Percentiles rank a stretch among this genome's conserved stretches.
phyloP scores from a whole-genome alignment of 2,888 invertebrate species.

The Habrosyne pyritoides region DNA sequence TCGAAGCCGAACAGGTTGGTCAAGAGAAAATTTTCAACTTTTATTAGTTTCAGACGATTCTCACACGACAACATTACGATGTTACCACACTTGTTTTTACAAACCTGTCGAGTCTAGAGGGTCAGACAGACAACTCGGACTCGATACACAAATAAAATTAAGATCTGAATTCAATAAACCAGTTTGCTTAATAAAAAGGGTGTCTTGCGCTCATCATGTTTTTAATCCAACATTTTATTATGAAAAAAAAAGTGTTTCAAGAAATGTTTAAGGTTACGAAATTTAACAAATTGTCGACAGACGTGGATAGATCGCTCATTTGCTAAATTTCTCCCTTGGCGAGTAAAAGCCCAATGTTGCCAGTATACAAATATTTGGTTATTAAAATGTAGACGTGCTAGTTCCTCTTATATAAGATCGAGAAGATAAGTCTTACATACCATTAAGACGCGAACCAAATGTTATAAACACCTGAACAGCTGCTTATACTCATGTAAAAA shows the following conservation, averaged over 20 bases:
- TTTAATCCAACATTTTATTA: not conserved
- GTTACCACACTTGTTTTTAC: slow-evolving; percentile 32
- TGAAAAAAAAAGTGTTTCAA: not conserved
- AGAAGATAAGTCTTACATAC: not conserved
- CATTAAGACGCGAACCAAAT: slow-evolving; percentile 37
- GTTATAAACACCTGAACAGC: slow-evolving; percentile 56
- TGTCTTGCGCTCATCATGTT: not conserved
- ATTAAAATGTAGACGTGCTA: too few relatives aligned
- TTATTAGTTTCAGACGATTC: slow-evolving; percentile 42
- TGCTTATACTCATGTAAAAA: slow-evolving; percentile 81
- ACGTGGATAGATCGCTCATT: too few relatives aligned
- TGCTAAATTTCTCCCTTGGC: too few relatives aligned
- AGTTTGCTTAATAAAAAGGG: slow-evolving; percentile 28
- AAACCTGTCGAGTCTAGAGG: slow-evolving; percentile 57
- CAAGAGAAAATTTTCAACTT: slow-evolving; percentile 34
- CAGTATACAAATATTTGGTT: too few relatives aligned
- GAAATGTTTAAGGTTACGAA: not conserved
- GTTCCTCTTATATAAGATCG: too few relatives aligned
- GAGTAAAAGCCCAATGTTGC: too few relatives aligned
- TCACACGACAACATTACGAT: slow-evolving; percentile 42
- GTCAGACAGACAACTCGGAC: slow-evolving; percentile 29
- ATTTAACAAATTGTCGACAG: too few relatives aligned
- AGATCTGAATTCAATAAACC: slow-evolving; percentile 38
- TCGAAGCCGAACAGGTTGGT: slow-evolving; percentile 50
- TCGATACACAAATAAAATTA: slow-evolving; percentile 42